phyloP scores from a whole-genome alignment of 2,113 vertebrate species.

The Speoplatyrhinus poulsoni region DNA sequence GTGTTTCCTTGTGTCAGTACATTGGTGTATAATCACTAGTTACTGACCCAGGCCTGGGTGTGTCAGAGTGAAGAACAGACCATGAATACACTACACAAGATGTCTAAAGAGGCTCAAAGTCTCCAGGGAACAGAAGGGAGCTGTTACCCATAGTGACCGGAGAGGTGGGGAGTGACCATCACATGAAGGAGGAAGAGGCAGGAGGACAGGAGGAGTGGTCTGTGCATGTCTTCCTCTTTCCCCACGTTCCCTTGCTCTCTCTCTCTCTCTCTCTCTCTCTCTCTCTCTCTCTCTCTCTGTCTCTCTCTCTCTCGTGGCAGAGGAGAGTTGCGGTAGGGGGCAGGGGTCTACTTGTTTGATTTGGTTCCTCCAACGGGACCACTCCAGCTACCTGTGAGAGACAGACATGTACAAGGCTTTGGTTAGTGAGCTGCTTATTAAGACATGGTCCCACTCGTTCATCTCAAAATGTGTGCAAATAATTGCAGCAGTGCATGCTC shows the following conservation, averaged over 20 bases:
- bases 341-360: no score
- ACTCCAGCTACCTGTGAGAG: conserved; percentile 54
- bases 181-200: conserved; percentile 73
- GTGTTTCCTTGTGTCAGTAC: not conserved
- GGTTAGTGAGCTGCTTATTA: not conserved
- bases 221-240: conserved; percentile 72
- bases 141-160: conserved; percentile 73
- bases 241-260: conserved; percentile 27
- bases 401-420: not conserved
- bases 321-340: no score
- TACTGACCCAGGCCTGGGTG: conserved; percentile 31
- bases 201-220: conserved; percentile 66
- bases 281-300: conserved; percentile 28
- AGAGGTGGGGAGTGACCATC: conserved; percentile 63
- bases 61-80: conserved; percentile 16
- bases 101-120: no score
- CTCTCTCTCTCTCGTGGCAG: no score
- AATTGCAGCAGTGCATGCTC: no score
- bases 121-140: not conserved
- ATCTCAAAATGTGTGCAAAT: no score
- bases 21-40: conserved; percentile 19
- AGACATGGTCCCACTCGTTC: no score
- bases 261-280: conserved; percentile 44
- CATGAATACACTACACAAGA: no score
- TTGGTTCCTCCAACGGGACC: conserved; percentile 28